These are phyloP conservation scores for Halichoeres trimaculatus DNA, from an alignment of 2,113 vertebrate species.

Conservation along the genomic window DNA sequence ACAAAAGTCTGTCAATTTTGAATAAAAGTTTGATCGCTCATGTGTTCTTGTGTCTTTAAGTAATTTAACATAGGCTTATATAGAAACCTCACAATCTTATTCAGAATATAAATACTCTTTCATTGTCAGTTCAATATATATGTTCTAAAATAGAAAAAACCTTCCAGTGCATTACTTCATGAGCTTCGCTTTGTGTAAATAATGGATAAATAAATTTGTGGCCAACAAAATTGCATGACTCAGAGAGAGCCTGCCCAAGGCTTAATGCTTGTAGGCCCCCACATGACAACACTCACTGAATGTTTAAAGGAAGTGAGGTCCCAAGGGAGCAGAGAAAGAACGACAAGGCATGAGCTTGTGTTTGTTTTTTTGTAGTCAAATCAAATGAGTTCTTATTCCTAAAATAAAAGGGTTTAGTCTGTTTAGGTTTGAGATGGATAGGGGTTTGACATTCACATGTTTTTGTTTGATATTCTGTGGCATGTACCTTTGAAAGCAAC, in stretches of 20 bases:
- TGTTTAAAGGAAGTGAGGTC: constrained; percentile 13
- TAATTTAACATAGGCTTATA: too few species aligned
- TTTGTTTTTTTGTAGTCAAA: background rate
- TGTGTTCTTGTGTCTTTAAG: too few species aligned
- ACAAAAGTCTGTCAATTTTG: too few species aligned
- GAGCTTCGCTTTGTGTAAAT: background rate
- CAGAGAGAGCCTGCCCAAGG: background rate
- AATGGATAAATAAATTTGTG: constrained; percentile 29
- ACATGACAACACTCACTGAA: constrained; percentile 15
- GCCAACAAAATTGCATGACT: constrained; percentile 17
- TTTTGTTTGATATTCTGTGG: too few species aligned
- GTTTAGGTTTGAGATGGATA: too few species aligned
- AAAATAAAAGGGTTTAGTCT: background rate
- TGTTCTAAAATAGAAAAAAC: background rate
- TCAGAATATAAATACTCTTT: too few species aligned
- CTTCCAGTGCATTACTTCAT: background rate
- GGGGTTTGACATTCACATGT: too few species aligned
- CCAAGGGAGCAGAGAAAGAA: background rate
- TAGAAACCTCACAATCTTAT: too few species aligned
- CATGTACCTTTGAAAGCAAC: too few species aligned
- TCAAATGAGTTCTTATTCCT: background rate
- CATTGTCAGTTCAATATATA: background rate
- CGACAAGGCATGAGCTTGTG: background rate
- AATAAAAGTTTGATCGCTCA: too few species aligned
- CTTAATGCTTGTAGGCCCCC: background rate